A percentile compares a stretch with the other conserved stretches of the same genome.
phyloP scores from a whole-genome alignment of 2,888 invertebrate species.

The Crocallis elinguaria region DNA sequence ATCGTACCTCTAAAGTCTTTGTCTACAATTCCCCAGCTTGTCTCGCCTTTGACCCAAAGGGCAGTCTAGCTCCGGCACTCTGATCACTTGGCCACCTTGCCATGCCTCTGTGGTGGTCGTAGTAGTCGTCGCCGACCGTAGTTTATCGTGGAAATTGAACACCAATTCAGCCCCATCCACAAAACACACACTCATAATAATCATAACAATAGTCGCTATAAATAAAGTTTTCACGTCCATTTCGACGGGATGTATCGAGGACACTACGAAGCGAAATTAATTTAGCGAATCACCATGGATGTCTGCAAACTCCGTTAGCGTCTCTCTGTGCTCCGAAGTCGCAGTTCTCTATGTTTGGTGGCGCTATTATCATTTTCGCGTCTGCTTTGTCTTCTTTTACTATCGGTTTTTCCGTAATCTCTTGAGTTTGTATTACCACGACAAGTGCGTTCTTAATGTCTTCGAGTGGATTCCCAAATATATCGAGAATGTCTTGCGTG shows the following conservation, averaged over 20 bases:
- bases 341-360: slow-evolving; percentile 58
- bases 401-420: slow-evolving; percentile 21
- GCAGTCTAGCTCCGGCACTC: slow-evolving; percentile 63
- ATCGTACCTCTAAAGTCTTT: slow-evolving; percentile 42
- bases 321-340: slow-evolving; percentile 53
- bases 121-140: slow-evolving; percentile 32
- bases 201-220: slow-evolving; percentile 43
- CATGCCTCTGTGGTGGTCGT: slow-evolving; percentile 38
- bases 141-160: slow-evolving; percentile 49
- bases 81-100: slow-evolving; percentile 61
- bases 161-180: slow-evolving; percentile 20
- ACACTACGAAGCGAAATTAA: slow-evolving; percentile 48
- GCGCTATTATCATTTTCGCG: slow-evolving; percentile 65
- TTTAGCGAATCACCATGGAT: slow-evolving; percentile 57
- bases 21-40: slow-evolving; percentile 55
- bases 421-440: slow-evolving; percentile 17
- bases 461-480: slow-evolving; percentile 70
- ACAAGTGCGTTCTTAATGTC: slow-evolving; percentile 53
- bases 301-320: slow-evolving; percentile 66
- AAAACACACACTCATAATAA: slow-evolving; percentile 41
- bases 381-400: slow-evolving; percentile 23
- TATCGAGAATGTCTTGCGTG: slow-evolving; percentile 54
- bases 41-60: slow-evolving; percentile 59
- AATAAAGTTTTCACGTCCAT: slow-evolving; percentile 64
- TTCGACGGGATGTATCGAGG: slow-evolving; percentile 45